Evolutionary conservation across 2,113 vertebrate genomes (phyloP).

Genomic region (Pterophyllum scalare): DNA sequence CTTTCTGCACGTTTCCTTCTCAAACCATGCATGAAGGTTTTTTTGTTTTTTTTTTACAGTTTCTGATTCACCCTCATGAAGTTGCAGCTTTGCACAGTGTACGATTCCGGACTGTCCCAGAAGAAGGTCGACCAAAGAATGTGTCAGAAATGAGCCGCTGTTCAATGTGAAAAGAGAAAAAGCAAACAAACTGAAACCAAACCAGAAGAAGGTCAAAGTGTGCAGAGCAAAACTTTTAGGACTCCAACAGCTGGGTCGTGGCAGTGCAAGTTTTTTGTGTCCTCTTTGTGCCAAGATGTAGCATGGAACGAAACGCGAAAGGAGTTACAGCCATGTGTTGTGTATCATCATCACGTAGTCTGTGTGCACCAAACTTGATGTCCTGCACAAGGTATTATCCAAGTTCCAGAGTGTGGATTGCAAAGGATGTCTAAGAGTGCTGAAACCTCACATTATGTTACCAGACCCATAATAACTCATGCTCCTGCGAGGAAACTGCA

Average conservation of each 20-base stretch:
- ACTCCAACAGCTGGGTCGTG: background rate
- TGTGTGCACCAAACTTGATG: background rate
- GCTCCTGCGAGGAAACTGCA: background rate
- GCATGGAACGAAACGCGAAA: background rate
- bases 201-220: too few relatives aligned
- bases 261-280: background rate
- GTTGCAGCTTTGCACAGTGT: background rate
- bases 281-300: background rate
- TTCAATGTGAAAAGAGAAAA: too few relatives aligned
- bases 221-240: too few relatives aligned
- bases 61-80: background rate
- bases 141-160: too few relatives aligned
- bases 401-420: background rate
- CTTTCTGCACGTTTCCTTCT: background rate
- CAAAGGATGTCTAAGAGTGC: background rate
- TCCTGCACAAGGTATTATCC: background rate
- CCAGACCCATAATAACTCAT: too few relatives aligned
- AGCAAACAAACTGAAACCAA: too few relatives aligned
- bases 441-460: background rate
- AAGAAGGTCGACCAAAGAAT: background rate
- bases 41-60: too few relatives aligned
- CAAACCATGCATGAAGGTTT: background rate
- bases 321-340: background rate
- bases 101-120: background rate
- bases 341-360: background rate